These are phyloP conservation scores for Aleiodes sp. DNA, from an alignment of 1,140 invertebrate species.

Conservation along the genomic window DNA sequence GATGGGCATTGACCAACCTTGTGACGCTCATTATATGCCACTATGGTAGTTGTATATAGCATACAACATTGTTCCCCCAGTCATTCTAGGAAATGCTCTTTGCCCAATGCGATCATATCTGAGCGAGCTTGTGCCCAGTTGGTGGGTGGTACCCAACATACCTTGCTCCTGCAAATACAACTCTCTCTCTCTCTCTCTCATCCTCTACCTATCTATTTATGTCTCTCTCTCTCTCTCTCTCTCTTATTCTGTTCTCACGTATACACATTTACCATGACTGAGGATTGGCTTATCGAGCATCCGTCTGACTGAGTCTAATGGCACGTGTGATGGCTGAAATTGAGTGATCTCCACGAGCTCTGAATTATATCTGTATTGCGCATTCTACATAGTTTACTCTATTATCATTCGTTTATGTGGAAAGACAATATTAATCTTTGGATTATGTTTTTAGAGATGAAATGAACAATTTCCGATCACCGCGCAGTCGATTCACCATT, in stretches of 20 bases:
- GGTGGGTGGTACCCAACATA: slow-evolving; percentile 29
- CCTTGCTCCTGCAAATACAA: slow-evolving; percentile 32
- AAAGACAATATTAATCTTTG: too few species aligned
- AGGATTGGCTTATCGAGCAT: slow-evolving; percentile 38
- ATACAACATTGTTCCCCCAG: neutral
- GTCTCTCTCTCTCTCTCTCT: too few species aligned
- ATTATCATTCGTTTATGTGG: slow-evolving; percentile 7
- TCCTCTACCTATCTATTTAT: neutral
- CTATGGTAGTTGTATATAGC: neutral
- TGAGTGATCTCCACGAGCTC: slow-evolving; percentile 17
- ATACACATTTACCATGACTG: neutral
- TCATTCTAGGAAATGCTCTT: slow-evolving; percentile 34
- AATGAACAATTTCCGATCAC: too few species aligned
- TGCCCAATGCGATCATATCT: slow-evolving; percentile 31
- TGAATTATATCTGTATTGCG: neutral
- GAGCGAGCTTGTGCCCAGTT: too few species aligned
- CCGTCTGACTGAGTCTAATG: slow-evolving; percentile 41
- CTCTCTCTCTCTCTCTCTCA: slow-evolving; percentile 30
- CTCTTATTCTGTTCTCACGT: neutral
- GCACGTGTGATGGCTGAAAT: slow-evolving; percentile 38
- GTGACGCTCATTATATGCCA: slow-evolving; percentile 20
- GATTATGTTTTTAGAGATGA: too few species aligned
- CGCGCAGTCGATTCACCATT: too few species aligned
- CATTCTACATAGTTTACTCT: neutral
- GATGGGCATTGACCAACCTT: slow-evolving; percentile 10